These are phyloP conservation scores for Lepisosteus osseus DNA, from an alignment of 2,113 vertebrate genomes.

Conservation along the genomic window DNA sequence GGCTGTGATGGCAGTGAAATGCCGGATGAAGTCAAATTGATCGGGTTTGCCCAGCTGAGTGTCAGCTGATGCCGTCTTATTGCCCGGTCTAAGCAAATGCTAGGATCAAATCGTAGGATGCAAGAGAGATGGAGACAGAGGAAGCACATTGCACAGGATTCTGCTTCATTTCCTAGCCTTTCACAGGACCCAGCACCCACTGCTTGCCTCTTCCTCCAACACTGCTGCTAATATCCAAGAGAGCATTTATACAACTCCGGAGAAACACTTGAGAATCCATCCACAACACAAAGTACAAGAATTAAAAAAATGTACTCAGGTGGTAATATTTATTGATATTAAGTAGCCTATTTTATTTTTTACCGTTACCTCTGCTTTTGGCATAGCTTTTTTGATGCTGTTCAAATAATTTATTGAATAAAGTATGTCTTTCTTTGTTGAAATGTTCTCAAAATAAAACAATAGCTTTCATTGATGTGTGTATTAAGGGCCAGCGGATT, in stretches of 20 bases:
- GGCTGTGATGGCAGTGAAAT: constrained; percentile 88
- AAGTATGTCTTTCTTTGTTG: constrained; percentile 36
- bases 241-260: constrained; percentile 6
- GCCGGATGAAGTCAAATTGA: constrained; percentile 95
- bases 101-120: constrained; percentile 66
- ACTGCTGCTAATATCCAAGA: constrained; percentile 49
- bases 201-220: constrained; percentile 28
- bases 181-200: constrained; percentile 58
- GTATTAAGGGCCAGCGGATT: constrained; percentile 34
- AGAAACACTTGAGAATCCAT: constrained; percentile 13
- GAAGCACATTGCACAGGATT: constrained; percentile 60
- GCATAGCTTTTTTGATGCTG: constrained; percentile 35
- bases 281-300: constrained; percentile 51
- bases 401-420: constrained; percentile 57
- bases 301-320: constrained; percentile 80
- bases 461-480: constrained; percentile 28
- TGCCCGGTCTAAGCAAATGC: constrained; percentile 57
- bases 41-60: constrained; percentile 95
- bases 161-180: constrained; percentile 68
- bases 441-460: constrained; percentile 33
- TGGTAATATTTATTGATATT: constrained; percentile 76
- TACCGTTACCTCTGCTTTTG: constrained; percentile 66
- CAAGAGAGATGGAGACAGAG: constrained; percentile 59
- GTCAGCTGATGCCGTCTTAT: constrained; percentile 80
- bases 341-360: constrained; percentile 72